These are phyloP conservation scores for Stegana nigrithorax DNA, from an alignment of 2,888 invertebrate genomes.

Conservation along the genomic window DNA sequence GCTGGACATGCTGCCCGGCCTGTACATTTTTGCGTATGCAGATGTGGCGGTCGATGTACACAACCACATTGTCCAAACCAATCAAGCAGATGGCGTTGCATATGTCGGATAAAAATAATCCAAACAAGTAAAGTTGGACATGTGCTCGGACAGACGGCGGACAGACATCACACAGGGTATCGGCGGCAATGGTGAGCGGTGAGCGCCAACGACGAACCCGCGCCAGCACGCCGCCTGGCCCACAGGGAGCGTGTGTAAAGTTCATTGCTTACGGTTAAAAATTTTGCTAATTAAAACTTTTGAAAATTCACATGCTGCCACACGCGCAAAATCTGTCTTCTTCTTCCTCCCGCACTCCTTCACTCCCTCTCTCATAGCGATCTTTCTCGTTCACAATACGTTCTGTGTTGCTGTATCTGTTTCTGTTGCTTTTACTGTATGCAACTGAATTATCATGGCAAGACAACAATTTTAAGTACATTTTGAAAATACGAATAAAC, in stretches of 20 bases:
- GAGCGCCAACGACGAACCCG: background rate
- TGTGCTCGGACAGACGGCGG: background rate
- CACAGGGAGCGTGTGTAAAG: background rate
- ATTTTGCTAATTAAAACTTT: slow-evolving; percentile 20
- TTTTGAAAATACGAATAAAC: background rate
- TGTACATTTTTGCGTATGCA: no score
- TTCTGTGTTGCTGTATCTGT: background rate
- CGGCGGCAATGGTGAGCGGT: background rate
- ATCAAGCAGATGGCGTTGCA: slow-evolving; percentile 16
- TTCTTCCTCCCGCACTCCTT: background rate
- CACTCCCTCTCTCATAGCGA: background rate
- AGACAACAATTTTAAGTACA: no score
- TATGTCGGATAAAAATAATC: slow-evolving; percentile 16
- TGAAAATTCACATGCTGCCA: slow-evolving; percentile 16
- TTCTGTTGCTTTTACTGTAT: background rate
- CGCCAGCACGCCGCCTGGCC: no score
- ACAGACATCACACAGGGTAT: background rate
- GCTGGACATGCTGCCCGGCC: no score
- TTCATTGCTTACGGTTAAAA: slow-evolving; percentile 15
- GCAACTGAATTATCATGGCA: slow-evolving; percentile 7
- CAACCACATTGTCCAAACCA: slow-evolving; percentile 17
- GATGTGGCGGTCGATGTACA: no score
- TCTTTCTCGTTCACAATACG: no score
- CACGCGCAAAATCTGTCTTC: no score
- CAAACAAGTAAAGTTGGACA: slow-evolving; percentile 15